Evolutionary conservation across 2,113 vertebrate species (phyloP).

Genomic region (Dasyprocta punctata): DNA sequence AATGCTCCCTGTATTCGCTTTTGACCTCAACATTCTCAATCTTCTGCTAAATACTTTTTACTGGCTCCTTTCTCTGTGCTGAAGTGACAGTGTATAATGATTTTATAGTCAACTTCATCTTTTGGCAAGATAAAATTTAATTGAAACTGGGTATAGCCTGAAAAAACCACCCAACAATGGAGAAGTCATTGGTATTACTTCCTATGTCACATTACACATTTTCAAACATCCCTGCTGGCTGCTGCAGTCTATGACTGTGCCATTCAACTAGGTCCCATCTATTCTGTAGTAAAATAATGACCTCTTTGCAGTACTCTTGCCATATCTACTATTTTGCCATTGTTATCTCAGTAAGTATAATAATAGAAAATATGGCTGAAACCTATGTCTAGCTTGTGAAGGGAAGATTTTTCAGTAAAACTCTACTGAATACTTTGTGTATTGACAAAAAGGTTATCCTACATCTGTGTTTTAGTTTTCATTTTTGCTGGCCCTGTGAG

Average conservation of each 20-base stretch:
- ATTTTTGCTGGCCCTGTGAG: not conserved
- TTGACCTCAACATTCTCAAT: not conserved
- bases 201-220: not conserved
- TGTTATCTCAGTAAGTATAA: not conserved
- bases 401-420: not conserved
- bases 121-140: not conserved
- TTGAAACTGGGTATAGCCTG: not conserved
- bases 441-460: not conserved
- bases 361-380: not conserved
- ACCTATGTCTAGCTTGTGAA: not conserved
- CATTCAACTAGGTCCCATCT: not conserved
- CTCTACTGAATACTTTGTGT: not conserved
- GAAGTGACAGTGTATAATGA: not conserved
- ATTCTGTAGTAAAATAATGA: not conserved
- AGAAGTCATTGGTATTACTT: constrained; percentile 10
- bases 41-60: not conserved
- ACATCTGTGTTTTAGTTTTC: not conserved
- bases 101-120: not conserved
- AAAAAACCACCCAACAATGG: not conserved
- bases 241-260: not conserved
- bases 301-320: not conserved
- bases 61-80: not conserved
- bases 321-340: not conserved
- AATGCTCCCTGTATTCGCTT: not conserved
- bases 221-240: not conserved